Evolutionary conservation across 1,140 invertebrate genomes (phyloP).

Genomic region (Brachionus rotundiformis): DNA sequence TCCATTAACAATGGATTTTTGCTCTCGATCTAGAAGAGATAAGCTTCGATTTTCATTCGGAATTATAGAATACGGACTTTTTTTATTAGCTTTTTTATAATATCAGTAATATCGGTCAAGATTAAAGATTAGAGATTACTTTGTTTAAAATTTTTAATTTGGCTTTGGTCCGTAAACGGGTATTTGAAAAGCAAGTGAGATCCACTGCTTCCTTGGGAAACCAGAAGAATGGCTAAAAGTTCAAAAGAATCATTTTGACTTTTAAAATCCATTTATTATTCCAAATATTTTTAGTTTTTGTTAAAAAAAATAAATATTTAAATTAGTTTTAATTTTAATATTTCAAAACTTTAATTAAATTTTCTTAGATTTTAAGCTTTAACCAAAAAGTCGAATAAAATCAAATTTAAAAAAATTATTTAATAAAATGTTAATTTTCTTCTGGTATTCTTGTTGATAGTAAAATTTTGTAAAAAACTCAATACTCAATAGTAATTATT

Average conservation of each 20-base stretch:
- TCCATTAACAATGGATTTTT: slow-evolving; percentile 31
- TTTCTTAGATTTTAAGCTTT: not conserved
- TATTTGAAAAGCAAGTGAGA: slow-evolving; percentile 42
- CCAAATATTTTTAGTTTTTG: not conserved
- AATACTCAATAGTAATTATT: no score
- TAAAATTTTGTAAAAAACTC: no score
- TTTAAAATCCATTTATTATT: slow-evolving; percentile 10
- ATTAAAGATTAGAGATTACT: not conserved
- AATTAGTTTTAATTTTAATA: not conserved
- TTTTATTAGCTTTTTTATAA: not conserved
- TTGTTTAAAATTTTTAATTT: slow-evolving; percentile 29
- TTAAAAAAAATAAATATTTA: not conserved
- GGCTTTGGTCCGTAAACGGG: slow-evolving; percentile 15
- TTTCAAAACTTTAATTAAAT: not conserved
- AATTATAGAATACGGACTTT: slow-evolving; percentile 5
- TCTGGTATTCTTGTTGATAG: no score
- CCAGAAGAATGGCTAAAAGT: slow-evolving; percentile 12
- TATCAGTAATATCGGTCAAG: no score
- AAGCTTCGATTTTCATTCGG: not conserved
- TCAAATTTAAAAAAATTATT: no score
- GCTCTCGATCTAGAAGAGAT: not conserved
- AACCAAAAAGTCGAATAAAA: not conserved
- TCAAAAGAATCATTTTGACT: slow-evolving; percentile 35
- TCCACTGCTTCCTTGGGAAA: slow-evolving; percentile 24
- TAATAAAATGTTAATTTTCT: no score